phyloP scores from a whole-genome alignment of 2,797 vertebrate species.

The Helarctos malayanus region DNA sequence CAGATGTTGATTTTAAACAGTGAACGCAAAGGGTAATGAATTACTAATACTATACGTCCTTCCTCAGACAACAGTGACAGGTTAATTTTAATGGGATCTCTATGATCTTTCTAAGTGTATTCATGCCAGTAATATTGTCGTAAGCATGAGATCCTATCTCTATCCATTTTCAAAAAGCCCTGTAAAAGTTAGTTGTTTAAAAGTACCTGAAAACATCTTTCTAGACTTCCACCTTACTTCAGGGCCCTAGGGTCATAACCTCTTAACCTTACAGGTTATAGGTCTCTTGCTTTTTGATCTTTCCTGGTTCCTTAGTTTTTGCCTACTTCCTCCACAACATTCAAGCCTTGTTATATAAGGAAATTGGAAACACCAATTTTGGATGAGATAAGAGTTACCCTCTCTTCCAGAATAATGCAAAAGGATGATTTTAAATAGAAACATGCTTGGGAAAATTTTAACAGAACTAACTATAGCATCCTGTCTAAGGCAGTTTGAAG shows the following conservation, averaged over 20 bases:
- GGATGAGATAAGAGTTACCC: conserved; percentile 87
- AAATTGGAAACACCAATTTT: conserved; percentile 92
- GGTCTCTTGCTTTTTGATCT: conserved; percentile 90
- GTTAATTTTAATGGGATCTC: conserved; percentile 74
- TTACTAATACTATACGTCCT: conserved; percentile 48
- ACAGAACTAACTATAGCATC: conserved; percentile 61
- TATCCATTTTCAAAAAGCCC: conserved; percentile 85
- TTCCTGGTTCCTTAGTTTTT: conserved; percentile 89
- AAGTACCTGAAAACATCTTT: conserved; percentile 91
- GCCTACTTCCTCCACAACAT: conserved; percentile 89
- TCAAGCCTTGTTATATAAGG: conserved; percentile 91
- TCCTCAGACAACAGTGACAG: conserved; percentile 60
- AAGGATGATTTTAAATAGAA: conserved; percentile 87
- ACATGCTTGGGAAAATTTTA: not conserved
- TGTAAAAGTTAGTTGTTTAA: conserved; percentile 86
- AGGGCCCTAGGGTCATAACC: conserved; percentile 87
- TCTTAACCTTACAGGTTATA: conserved; percentile 90
- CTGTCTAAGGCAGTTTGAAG: conserved; percentile 45
- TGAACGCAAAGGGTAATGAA: not conserved
- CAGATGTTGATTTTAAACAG: conserved; percentile 62
- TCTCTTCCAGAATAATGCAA: conserved; percentile 75
- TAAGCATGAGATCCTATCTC: conserved; percentile 86
- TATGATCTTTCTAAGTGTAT: conserved; percentile 73
- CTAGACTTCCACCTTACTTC: conserved; percentile 88
- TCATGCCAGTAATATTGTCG: conserved; percentile 68